Evolutionary conservation across 2,113 vertebrate species (phyloP).

Genomic region (Spea multiplicata): DNA sequence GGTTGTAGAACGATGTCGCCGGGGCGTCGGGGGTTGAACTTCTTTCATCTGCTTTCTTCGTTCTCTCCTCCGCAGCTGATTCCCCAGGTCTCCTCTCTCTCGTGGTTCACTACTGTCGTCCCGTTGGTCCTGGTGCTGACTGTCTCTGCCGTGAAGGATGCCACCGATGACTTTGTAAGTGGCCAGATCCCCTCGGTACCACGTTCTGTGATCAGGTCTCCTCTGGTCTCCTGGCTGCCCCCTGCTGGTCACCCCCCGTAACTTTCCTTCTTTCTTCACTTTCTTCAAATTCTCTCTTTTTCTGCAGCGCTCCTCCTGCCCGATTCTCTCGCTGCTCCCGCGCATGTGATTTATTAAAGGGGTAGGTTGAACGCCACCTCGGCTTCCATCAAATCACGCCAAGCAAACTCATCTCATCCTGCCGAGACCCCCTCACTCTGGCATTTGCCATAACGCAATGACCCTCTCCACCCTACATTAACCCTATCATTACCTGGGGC

Average conservation of each 20-base stretch:
- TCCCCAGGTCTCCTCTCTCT: slow-evolving; percentile 85
- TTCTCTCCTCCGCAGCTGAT: slow-evolving; percentile 71
- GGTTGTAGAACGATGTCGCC: too few species aligned
- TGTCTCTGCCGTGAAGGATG: slow-evolving; percentile 88
- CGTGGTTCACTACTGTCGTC: slow-evolving; percentile 90
- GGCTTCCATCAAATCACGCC: background rate
- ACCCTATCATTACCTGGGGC: too few species aligned
- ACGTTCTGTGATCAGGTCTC: background rate
- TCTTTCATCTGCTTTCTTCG: too few species aligned
- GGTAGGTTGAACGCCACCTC: background rate
- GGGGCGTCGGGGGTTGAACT: too few species aligned
- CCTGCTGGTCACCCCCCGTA: background rate
- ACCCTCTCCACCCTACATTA: too few species aligned
- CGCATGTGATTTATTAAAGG: background rate
- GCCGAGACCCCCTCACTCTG: too few species aligned
- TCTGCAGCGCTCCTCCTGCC: background rate
- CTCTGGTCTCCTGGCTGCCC: background rate
- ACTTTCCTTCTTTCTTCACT: background rate
- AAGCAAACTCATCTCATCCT: too few species aligned
- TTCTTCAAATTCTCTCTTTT: background rate
- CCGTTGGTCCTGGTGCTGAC: slow-evolving; percentile 83
- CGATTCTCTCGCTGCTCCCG: background rate
- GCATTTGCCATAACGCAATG: too few species aligned
- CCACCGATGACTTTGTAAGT: slow-evolving; percentile 86
- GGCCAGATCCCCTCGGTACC: background rate